A percentile compares a stretch with the other conserved stretches of the same genome.
These are phyloP conservation scores for Phymanthus crucifer DNA, from an alignment of 92 coral and sea anemone genomes.

Conservation along the genomic window DNA sequence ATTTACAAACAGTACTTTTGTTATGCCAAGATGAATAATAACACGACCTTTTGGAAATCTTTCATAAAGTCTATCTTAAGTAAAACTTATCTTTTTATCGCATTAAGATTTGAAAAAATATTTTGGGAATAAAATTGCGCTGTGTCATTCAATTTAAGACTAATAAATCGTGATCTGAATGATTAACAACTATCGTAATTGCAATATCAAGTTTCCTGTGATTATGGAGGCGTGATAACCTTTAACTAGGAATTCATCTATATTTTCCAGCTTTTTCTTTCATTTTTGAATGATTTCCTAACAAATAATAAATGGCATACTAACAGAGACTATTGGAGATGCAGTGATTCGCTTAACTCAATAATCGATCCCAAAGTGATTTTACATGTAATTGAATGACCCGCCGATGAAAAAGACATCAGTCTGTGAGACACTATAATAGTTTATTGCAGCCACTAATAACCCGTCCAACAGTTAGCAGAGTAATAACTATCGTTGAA, in stretches of 20 bases:
- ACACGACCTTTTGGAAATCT: not conserved
- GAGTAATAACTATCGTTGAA: too few species aligned
- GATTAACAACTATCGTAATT: not conserved
- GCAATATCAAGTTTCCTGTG: not conserved
- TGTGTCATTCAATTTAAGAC: not conserved
- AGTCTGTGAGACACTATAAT: too few species aligned
- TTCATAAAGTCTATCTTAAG: not conserved
- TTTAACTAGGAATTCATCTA: not conserved
- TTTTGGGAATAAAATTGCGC: not conserved
- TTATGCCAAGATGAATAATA: not conserved
- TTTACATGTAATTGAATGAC: too few species aligned
- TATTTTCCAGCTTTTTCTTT: not conserved
- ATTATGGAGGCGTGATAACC: not conserved
- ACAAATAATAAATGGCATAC: too few species aligned
- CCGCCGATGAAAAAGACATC: too few species aligned
- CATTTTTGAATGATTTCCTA: too few species aligned
- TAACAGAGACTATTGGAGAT: too few species aligned
- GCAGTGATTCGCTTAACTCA: too few species aligned
- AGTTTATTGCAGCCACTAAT: too few species aligned
- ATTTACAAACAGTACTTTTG: not conserved
- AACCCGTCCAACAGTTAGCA: too few species aligned
- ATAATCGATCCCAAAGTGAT: too few species aligned
- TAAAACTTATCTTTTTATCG: not conserved
- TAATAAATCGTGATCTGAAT: conserved; percentile 6
- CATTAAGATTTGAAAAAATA: not conserved